Evolutionary conservation across 2,888 invertebrate genomes (phyloP), one percentile per base, ranked within the genome.

Genomic region (Cyaniris semiargus): DNA sequence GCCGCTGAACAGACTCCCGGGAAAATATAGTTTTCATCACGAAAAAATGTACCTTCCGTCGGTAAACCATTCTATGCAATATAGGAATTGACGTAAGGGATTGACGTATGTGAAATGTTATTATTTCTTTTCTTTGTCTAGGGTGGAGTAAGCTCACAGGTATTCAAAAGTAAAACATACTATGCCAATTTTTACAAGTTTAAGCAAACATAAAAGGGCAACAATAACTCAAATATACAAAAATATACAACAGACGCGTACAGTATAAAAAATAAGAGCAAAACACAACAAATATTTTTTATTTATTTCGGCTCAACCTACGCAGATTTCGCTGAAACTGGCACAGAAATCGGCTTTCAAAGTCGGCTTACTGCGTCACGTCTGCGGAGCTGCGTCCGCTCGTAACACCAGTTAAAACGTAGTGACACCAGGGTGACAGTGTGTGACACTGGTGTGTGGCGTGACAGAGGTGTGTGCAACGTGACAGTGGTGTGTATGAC

Each of bases 321-420:
- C 21, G 60, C 60, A 66, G 27, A 60, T 27, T 66, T 27, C 0
- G 5, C 15, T 18, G 15, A 31, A 27, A 66, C 18, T 31, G 27
- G 31, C 66, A 66, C 18, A 66, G 18, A 66, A 27, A 66, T 66
- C 66, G 27, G 66, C 66, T 66, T 66, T 66, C 27, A 18, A 15
- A 66, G 66, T 66, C 66, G 66, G 66, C 15, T 66, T 66, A 66
- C 66, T 66, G 15, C 66, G 27, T 66, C 66, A 66, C 66, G 27
- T 66, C 18, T 66, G 60, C 23, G 23, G 18, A 66, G 66, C 66
- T 27, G 27, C 27, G 60, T 66, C 66, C 15, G 21, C 27, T 31
- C 21, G 23, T 23, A 23, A 60, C 8, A 60, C 60, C 60, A 23
- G 58, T 21, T 53, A 53, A 53, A 53, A 53, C 53, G 18, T 18